Percentiles rank a stretch among this genome's conserved stretches.
Evolutionary conservation across 2,888 invertebrate genomes (phyloP).

Genomic region (Bimastos eiseni): DNA sequence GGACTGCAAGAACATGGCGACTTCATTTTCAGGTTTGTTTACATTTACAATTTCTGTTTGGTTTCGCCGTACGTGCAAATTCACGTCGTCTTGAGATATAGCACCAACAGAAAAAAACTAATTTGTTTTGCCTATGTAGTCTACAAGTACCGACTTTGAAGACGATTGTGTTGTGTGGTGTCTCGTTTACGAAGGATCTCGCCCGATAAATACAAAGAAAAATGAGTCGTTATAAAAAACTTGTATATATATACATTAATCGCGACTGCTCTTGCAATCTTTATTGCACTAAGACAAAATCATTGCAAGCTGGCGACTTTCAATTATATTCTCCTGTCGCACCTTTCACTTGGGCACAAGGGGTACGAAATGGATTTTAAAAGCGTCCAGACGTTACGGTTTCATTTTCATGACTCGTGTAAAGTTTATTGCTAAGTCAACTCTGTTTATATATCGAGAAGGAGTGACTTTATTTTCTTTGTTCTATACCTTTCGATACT

Average conservation of each 20-base stretch:
- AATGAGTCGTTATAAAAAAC: too few relatives aligned
- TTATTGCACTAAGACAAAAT: neutral
- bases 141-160: neutral
- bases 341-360: neutral
- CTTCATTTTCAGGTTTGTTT: slow-evolving; percentile 1
- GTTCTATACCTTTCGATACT: too few relatives aligned
- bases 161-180: neutral
- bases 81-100: neutral
- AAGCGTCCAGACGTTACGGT: too few relatives aligned
- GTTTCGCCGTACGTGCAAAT: neutral
- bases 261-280: neutral
- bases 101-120: neutral
- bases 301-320: neutral
- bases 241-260: neutral
- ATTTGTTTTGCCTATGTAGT: neutral
- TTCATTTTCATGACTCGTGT: neutral
- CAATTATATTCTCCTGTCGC: neutral
- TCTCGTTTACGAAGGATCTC: neutral
- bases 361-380: neutral
- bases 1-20: slow-evolving; percentile 4
- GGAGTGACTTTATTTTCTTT: neutral
- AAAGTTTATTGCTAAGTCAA: neutral
- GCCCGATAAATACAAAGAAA: too few relatives aligned
- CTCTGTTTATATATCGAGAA: neutral
- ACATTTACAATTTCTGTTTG: neutral